phyloP scores from a whole-genome alignment of 92 coral and sea anemone species.

The Virgularia gustaviana region DNA sequence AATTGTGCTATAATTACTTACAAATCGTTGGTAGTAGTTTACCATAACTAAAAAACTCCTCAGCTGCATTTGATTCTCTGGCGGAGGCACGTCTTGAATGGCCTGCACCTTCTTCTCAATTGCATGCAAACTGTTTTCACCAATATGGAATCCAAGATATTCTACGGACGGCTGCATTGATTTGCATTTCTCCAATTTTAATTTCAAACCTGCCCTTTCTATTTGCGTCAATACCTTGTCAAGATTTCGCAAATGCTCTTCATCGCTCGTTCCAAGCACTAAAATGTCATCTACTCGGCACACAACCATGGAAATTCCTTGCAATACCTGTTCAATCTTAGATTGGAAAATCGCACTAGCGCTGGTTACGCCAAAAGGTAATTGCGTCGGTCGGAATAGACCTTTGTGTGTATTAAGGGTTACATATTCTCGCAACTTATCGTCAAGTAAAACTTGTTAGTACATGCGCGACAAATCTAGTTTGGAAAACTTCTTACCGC shows the following conservation, averaged over 20 bases:
- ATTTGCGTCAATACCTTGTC: constrained; percentile 44
- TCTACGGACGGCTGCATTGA: constrained; percentile 36
- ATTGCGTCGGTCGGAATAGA: constrained; percentile 25
- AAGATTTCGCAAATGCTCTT: constrained; percentile 33
- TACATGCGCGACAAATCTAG: constrained; percentile 39
- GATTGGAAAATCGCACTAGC: constrained; percentile 52
- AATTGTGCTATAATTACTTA: constrained; percentile 5
- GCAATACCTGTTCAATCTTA: constrained; percentile 52
- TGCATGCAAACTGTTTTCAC: constrained; percentile 36
- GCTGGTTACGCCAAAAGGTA: constrained; percentile 43
- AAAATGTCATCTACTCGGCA: constrained; percentile 54
- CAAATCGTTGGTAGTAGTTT: constrained; percentile 22
- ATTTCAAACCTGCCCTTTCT: constrained; percentile 39
- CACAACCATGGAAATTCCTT: constrained; percentile 54
- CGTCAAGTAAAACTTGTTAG: constrained; percentile 39
- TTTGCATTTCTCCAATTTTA: constrained; percentile 38
- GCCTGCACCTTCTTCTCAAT: constrained; percentile 43
- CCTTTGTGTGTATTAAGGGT: constrained; percentile 58
- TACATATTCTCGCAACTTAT: constrained; percentile 45
- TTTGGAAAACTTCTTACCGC: constrained; percentile 38
- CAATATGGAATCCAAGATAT: constrained; percentile 35
- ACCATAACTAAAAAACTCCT: constrained; percentile 33
- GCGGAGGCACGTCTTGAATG: constrained; percentile 36
- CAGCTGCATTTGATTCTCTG: constrained; percentile 33
- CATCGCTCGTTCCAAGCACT: constrained; percentile 32